Percentiles rank a stretch among this genome's conserved stretches.
These are phyloP conservation scores for Battus philenor DNA, from an alignment of 1,140 invertebrate genomes.

Conservation along the genomic window DNA sequence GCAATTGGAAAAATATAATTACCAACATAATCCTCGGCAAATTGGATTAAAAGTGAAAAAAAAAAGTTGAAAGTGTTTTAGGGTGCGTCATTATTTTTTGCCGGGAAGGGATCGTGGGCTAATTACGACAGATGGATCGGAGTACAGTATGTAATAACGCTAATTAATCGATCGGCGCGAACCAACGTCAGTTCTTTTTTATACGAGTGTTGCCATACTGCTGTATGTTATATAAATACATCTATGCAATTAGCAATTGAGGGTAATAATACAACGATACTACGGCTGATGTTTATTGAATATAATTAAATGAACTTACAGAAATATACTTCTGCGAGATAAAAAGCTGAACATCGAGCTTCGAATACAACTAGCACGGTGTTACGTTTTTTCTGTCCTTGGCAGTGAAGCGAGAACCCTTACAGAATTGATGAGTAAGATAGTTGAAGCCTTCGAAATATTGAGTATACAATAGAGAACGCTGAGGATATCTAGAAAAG, in stretches of 20 bases:
- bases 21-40: slow-evolving; percentile 76
- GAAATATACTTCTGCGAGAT: too few species aligned
- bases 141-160: slow-evolving; percentile 66
- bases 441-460: too few species aligned
- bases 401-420: too few species aligned
- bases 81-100: slow-evolving; percentile 73
- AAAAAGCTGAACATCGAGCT: too few species aligned
- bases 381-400: too few species aligned
- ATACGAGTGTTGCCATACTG: slow-evolving; percentile 19
- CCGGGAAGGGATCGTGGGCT: slow-evolving; percentile 62
- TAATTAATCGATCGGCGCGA: slow-evolving; percentile 67
- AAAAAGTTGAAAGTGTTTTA: slow-evolving; percentile 73
- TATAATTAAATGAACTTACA: too few species aligned
- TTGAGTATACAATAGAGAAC: too few species aligned
- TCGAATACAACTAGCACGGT: too few species aligned
- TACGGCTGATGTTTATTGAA: too few species aligned
- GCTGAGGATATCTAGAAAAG: too few species aligned
- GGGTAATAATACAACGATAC: too few species aligned
- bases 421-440: too few species aligned
- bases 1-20: slow-evolving; percentile 76
- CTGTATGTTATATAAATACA: slow-evolving; percentile 4
- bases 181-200: slow-evolving; percentile 45
- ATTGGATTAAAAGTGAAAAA: slow-evolving; percentile 77
- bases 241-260: neutral
- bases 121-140: slow-evolving; percentile 72